phyloP scores from a whole-genome alignment of 2,113 vertebrate species.

The Murina feae region DNA sequence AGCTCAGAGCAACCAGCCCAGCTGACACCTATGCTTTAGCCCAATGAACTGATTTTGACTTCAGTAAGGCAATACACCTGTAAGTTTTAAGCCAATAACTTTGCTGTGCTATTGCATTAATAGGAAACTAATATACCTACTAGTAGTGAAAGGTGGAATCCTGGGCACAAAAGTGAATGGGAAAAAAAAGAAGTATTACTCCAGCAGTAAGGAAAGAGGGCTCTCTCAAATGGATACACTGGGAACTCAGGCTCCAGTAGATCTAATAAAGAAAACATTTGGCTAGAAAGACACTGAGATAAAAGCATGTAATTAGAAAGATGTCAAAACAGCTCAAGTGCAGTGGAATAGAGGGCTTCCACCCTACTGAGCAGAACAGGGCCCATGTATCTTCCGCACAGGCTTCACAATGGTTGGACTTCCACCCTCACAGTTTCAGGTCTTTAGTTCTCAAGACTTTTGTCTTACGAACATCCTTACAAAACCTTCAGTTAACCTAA shows the following conservation, averaged over 20 bases:
- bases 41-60: neutral
- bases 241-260: neutral
- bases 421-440: neutral
- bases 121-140: neutral
- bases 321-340: rapidly evolving
- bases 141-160: neutral
- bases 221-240: neutral
- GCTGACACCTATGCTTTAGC: neutral
- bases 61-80: neutral
- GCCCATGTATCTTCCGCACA: neutral
- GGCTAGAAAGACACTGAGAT: neutral
- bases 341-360: neutral
- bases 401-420: neutral
- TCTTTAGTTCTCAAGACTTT: neutral
- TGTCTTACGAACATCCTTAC: neutral
- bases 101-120: neutral
- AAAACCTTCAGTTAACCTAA: neutral
- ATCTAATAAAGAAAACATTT: neutral
- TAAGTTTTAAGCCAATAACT: neutral
- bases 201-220: neutral
- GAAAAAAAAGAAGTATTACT: neutral
- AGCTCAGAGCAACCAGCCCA: neutral
- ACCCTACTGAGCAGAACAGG: neutral
- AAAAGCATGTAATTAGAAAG: neutral
- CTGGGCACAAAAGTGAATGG: neutral